Base-by-base conservation (phyloP, 1,140 invertebrate genomes). In the Melipona quadrifasciata region DNA sequence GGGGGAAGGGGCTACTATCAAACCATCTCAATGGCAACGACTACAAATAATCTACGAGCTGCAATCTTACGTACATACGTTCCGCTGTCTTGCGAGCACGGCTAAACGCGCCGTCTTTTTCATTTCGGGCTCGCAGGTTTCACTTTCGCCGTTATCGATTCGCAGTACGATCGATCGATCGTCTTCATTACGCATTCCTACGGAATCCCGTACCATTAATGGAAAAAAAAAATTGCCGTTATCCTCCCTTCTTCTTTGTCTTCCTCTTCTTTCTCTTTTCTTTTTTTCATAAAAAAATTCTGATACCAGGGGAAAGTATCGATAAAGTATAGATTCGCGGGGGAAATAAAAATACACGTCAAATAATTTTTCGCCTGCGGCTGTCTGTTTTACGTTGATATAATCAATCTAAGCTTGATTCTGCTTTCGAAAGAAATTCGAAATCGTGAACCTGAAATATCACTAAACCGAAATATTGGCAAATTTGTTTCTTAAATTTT, bases 1-100 rank as follows among this genome's bases (percentile, higher is more conserved):
- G 87, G 83, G 31, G 84, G 87, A 76, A 87, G 86, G 88, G 87
- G 81, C 65, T 73, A 85, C 80, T 86, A 90, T 89, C 89, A 91
- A 91, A 87, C 82, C 78, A 85, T 90, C 91, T 92, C 90, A 91
- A 91, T 91, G 86, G 85, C 86, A 84, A 86, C 86, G 76, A 82
- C 89, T 90, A 89, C 79, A 85, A 89, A 87, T 90, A 90, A 89
- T 89, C 61, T 84, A 87, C 72, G 75, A 77, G 39, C 75, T 78
- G 82, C 89, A 89, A 90, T 90, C 86, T 87, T 90, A 76, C 86
- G 64, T 74, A 85, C 81, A 67, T 80, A 83, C 61, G 61, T 80
- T 10, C 24, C 47, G 61, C 61, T 68, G 51, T 68, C 27, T 75
- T 16, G 34, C 24, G 19, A 21, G 11, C n/a, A 39, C 55, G 34